Conservation (phyloP, 2,113 vertebrate species). For the Hipposideros armiger region DNA sequence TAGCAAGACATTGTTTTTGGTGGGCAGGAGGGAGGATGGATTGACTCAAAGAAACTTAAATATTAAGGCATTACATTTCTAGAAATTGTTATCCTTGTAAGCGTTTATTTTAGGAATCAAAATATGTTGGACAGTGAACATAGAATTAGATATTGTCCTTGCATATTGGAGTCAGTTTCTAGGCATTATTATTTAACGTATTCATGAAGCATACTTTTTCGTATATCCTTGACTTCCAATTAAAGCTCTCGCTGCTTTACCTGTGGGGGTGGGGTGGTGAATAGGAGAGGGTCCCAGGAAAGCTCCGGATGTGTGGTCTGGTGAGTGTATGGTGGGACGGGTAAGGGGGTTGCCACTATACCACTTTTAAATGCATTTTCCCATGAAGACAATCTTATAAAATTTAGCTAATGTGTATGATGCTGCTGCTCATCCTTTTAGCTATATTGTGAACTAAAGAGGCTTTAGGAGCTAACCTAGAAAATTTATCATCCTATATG, state of each 20-base stretch:
- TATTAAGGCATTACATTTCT: neutral
- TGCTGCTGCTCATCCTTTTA: neutral
- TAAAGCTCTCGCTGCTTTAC: neutral
- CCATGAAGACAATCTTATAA: neutral
- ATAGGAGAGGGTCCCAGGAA: neutral
- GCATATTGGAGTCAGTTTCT: neutral
- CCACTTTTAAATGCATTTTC: neutral
- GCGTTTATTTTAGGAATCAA: neutral
- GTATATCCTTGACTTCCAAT: neutral
- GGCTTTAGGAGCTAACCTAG: neutral
- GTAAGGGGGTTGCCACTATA: neutral
- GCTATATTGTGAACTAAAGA: neutral
- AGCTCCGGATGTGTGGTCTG: neutral
- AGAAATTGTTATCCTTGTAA: neutral
- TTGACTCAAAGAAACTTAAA: slow-evolving; percentile 3
- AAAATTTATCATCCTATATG: neutral
- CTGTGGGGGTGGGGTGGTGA: no score
- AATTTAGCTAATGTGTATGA: neutral
- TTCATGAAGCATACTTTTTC: neutral
- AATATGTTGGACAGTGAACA: neutral
- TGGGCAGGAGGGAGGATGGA: neutral
- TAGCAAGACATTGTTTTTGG: neutral
- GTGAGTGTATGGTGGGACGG: neutral
- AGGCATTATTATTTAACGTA: slow-evolving; percentile 21
- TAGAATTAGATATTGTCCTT: neutral